These are phyloP conservation scores for Megalops atlanticus DNA, from an alignment of 2,113 vertebrate species.

Conservation along the genomic window DNA sequence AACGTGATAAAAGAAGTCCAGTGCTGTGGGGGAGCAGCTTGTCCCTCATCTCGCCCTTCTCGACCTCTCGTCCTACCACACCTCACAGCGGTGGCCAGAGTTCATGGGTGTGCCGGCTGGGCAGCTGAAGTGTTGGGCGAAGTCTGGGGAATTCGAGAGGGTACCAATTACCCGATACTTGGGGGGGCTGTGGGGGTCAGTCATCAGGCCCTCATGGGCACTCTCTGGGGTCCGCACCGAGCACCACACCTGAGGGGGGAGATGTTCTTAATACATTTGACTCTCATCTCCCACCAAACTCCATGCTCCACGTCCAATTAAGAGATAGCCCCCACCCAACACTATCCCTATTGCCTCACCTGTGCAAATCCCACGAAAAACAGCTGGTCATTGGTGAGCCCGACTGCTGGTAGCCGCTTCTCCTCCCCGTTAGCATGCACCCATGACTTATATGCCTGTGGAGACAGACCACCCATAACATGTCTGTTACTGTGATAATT, in stretches of 20 bases:
- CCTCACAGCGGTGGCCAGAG: constrained; percentile 88
- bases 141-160: constrained; percentile 94
- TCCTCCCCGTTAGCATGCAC: constrained; percentile 83
- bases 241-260: constrained; percentile 87
- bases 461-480: background rate
- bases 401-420: constrained; percentile 85
- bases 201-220: constrained; percentile 93
- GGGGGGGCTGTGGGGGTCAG: constrained; percentile 93
- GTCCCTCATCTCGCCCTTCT: background rate
- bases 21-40: constrained; percentile 30
- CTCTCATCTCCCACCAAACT: background rate
- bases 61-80: constrained; percentile 79
- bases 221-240: constrained; percentile 94
- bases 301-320: background rate
- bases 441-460: constrained; percentile 88
- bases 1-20: constrained; percentile 37
- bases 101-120: constrained; percentile 89
- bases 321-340: background rate
- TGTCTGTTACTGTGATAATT: background rate
- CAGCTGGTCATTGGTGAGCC: constrained; percentile 92
- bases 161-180: constrained; percentile 92
- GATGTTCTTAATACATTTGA: no score
- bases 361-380: constrained; percentile 98
- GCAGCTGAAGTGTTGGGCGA: constrained; percentile 87
- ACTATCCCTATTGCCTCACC: constrained; percentile 64